Percentiles rank a stretch among this genome's conserved stretches.
phyloP scores from a whole-genome alignment of 2,888 invertebrate genomes.

The Lepetodrilus schrolli region DNA sequence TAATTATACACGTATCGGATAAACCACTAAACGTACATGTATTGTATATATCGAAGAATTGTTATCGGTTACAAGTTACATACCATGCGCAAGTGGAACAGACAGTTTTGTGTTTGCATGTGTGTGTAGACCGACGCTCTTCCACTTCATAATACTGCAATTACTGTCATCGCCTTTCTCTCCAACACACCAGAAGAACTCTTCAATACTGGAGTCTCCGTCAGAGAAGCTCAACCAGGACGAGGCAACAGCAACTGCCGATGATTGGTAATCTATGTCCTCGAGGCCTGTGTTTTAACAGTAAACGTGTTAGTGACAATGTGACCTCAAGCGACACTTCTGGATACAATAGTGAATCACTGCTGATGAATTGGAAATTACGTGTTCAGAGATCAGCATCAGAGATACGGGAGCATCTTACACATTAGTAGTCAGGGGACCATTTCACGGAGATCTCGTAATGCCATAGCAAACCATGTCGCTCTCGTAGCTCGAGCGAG shows the following conservation, averaged over 20 bases:
- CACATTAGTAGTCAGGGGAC: no score
- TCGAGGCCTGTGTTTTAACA: neutral
- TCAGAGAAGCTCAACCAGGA: constrained; percentile 32
- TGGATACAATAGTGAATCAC: neutral
- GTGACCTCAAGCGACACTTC: neutral
- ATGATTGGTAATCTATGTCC: constrained; percentile 22
- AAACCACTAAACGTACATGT: no score
- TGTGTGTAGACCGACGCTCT: constrained; percentile 4
- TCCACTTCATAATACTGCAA: neutral
- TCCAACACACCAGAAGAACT: constrained; percentile 32
- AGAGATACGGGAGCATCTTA: no score
- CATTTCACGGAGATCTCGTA: no score
- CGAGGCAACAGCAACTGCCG: neutral
- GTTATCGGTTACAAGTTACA: neutral
- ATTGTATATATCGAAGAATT: no score
- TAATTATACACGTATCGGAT: no score
- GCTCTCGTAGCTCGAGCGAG: no score
- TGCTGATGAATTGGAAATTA: no score
- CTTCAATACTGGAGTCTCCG: constrained; percentile 4
- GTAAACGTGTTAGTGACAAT: neutral
- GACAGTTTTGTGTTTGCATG: neutral
- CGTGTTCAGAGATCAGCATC: no score
- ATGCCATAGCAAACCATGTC: no score
- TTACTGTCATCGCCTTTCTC: neutral
- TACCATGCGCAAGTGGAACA: neutral